These are phyloP conservation scores for Lepidurus arcticus DNA, from an alignment of 1,140 invertebrate genomes.

Conservation along the genomic window DNA sequence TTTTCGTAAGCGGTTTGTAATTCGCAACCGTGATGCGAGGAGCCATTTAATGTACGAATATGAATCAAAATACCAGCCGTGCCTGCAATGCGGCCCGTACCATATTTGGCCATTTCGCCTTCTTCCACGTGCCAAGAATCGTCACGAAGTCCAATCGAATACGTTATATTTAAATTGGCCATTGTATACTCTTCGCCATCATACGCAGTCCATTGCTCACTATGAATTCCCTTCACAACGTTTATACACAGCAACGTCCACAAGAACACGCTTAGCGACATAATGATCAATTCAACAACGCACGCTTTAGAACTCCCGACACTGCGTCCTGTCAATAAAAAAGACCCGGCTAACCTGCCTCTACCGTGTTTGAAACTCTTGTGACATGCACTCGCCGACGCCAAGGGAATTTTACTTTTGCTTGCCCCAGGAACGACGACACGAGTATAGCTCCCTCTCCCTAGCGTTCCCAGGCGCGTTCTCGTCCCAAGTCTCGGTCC, in stretches of 20 bases:
- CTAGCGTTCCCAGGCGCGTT: background rate
- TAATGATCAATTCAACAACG: background rate
- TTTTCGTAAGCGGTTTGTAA: constrained; percentile 28
- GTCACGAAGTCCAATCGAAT: constrained; percentile 26
- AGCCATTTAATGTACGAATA: constrained; percentile 47
- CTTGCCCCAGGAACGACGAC: background rate
- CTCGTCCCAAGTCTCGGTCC: background rate
- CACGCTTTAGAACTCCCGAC: background rate
- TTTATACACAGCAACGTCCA: background rate
- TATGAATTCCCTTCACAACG: background rate
- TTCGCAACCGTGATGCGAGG: constrained; percentile 40
- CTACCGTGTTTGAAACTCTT: too few species aligned
- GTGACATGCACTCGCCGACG: too few species aligned
- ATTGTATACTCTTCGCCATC: constrained; percentile 37
- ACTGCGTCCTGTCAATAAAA: too few species aligned
- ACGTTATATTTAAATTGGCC: constrained; percentile 40
- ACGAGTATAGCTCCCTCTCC: background rate
- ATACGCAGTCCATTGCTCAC: constrained; percentile 29
- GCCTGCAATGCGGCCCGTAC: constrained; percentile 56
- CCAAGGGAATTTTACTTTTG: background rate
- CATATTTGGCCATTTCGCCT: constrained; percentile 56
- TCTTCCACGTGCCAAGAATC: constrained; percentile 36
- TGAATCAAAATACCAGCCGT: constrained; percentile 56
- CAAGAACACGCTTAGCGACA: background rate
- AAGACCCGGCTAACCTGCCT: too few species aligned